Base-by-base conservation (phyloP, 2,888 invertebrate genomes). In the Disparrhopalites patrizii region DNA sequence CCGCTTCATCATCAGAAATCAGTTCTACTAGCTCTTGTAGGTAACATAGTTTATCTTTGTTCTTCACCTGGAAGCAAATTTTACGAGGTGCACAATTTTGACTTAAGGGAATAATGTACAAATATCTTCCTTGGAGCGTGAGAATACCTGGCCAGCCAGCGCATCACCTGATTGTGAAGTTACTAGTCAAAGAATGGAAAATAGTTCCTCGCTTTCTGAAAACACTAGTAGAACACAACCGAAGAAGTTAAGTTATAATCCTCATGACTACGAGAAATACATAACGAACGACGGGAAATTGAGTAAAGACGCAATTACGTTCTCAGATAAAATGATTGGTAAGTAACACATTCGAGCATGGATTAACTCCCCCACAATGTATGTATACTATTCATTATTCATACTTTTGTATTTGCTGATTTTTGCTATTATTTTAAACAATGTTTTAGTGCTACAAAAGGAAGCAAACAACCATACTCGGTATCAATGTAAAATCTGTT, bases 401-500 rank as follows among this genome's bases (percentile, higher is more conserved):
- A n/a, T n/a, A n/a, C n/a, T n/a, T n/a, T n/a, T n/a, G n/a, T n/a
- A n/a, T n/a, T n/a, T n/a, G n/a, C n/a, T n/a, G n/a, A n/a, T n/a
- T n/a, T n/a, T n/a, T n/a, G n/a, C n/a, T n/a, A n/a, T n/a, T n/a
- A n/a, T n/a, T n/a, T n/a, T n/a, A n/a, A n/a, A n/a, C n/a, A n/a
- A n/a, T n/a, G n/a, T n/a, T n/a, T n/a, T n/a, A n/a, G n/a, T n/a
- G n/a, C n/a, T n/a, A n/a, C n/a, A n/a, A n/a, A n/a, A n/a, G n/a
- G n/a, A n/a, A n/a, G n/a, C n/a, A n/a, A n/a, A n/a, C n/a, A n/a
- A n/a, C n/a, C n/a, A n/a, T n/a, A n/a, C n/a, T n/a, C n/a, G n/a
- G 18, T 60, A 3, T 27, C 30, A 27, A 7, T 60, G 60, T 23
- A 60, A 50, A 27, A 28, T 60, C 13, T 60, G 60, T 28, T 1